Conservation (phyloP, 2,797 vertebrate species). For the Syndactyla subalaris region DNA sequence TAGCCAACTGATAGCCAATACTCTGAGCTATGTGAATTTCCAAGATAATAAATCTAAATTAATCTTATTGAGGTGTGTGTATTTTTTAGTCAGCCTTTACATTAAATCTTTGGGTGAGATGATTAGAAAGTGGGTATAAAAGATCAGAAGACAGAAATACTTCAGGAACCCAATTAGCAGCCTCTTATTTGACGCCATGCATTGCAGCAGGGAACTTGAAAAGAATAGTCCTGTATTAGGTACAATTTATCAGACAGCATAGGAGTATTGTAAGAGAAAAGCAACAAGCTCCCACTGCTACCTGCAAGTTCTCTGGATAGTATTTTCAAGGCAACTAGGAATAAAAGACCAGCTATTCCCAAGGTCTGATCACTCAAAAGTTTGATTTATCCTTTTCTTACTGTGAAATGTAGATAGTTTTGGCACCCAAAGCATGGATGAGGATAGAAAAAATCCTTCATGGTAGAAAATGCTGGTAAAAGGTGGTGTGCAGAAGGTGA, state of each 20-base stretch:
- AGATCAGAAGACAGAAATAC: background rate
- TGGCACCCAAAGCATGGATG: background rate
- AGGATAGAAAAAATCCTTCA: background rate
- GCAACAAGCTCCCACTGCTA: background rate
- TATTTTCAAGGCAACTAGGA: background rate
- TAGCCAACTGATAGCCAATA: background rate
- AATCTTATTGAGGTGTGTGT: background rate
- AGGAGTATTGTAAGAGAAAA: background rate
- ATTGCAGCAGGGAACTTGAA: background rate
- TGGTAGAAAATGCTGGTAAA: background rate
- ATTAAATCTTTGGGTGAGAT: rapidly evolving
- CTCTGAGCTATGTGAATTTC: background rate
- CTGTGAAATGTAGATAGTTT: background rate
- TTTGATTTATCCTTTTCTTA: background rate
- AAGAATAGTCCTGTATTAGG: background rate
- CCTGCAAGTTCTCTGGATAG: background rate
- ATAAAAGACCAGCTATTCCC: background rate
- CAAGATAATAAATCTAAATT: background rate
- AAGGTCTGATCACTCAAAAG: background rate
- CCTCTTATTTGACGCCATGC: background rate
- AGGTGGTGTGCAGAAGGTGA: background rate
- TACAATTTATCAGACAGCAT: background rate
- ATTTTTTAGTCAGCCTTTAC: background rate
- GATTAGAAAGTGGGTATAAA: background rate
- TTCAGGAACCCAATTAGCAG: background rate